These are phyloP conservation scores for Nerophis lumbriciformis DNA, from an alignment of 2,113 vertebrate genomes.

Conservation along the genomic window DNA sequence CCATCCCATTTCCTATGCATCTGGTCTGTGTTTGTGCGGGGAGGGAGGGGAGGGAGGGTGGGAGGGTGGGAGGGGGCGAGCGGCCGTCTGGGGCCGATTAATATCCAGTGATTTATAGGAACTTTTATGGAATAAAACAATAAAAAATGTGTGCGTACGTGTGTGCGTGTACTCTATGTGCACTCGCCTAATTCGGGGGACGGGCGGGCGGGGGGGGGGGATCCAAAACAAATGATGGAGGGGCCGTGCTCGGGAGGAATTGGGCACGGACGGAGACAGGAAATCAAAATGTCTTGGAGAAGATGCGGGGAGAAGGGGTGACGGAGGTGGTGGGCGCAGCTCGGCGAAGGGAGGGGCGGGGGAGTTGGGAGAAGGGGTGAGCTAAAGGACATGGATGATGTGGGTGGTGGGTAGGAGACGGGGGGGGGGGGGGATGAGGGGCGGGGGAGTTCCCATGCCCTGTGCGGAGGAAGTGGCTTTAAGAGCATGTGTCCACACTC, in stretches of 20 bases:
- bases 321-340: constrained; percentile 37
- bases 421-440: constrained; percentile 48
- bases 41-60: constrained; percentile 79
- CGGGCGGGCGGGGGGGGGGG: constrained; percentile 43
- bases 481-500: constrained; percentile 43
- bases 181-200: constrained; percentile 75
- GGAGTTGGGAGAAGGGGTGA: constrained; percentile 46
- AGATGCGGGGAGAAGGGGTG: constrained; percentile 47
- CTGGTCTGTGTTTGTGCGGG: constrained; percentile 74
- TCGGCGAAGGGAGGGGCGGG: constrained; percentile 16
- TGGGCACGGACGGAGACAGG: constrained; percentile 90
- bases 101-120: constrained; percentile 98
- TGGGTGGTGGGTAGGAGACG: constrained; percentile 59
- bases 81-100: constrained; percentile 88
- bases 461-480: constrained; percentile 73
- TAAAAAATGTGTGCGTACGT: constrained; percentile 84
- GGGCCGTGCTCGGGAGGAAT: constrained; percentile 82
- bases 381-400: constrained; percentile 60
- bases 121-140: constrained; percentile 99
- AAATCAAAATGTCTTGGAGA: constrained; percentile 59
- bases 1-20: constrained; percentile 85
- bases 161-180: constrained; percentile 48
- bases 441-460: constrained; percentile 77
- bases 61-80: constrained; percentile 62
- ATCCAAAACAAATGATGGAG: constrained; percentile 94